Conservation (phyloP, 1,140 invertebrate species). For the Penaeus japonicus region DNA sequence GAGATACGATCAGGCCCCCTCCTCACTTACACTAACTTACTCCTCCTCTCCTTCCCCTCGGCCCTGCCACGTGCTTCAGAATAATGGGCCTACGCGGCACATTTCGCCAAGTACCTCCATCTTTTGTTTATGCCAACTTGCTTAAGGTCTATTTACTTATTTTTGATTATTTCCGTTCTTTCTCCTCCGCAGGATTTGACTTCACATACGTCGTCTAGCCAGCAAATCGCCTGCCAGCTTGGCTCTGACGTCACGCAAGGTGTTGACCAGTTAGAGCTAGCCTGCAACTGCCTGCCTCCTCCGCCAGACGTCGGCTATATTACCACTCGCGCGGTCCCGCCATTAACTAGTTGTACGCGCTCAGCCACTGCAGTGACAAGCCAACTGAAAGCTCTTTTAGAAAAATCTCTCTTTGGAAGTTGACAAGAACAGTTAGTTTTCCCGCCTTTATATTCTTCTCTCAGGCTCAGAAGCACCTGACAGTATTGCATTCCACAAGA, state of each 20-base stretch:
- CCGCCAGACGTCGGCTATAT: neutral
- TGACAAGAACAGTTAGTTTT: neutral
- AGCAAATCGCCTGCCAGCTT: constrained; percentile 1
- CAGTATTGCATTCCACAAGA: too few relatives aligned
- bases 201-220: constrained; percentile 24
- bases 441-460: too few relatives aligned
- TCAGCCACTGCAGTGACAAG: neutral
- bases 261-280: constrained; percentile 25
- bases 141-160: neutral
- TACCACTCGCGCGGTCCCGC: neutral
- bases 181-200: constrained; percentile 36
- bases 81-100: too few relatives aligned
- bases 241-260: constrained; percentile 25
- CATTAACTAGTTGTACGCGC: neutral
- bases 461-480: too few relatives aligned
- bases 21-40: neutral
- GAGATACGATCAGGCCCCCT: neutral
- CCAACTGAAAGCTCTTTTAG: neutral
- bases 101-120: neutral
- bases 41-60: neutral
- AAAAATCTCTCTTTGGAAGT: too few relatives aligned
- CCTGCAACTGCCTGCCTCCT: neutral
- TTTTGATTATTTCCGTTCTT: neutral
- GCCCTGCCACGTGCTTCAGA: too few relatives aligned
- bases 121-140: neutral